Evolutionary conservation across 2,113 vertebrate species (phyloP).

Genomic region (Gymnogyps californianus): DNA sequence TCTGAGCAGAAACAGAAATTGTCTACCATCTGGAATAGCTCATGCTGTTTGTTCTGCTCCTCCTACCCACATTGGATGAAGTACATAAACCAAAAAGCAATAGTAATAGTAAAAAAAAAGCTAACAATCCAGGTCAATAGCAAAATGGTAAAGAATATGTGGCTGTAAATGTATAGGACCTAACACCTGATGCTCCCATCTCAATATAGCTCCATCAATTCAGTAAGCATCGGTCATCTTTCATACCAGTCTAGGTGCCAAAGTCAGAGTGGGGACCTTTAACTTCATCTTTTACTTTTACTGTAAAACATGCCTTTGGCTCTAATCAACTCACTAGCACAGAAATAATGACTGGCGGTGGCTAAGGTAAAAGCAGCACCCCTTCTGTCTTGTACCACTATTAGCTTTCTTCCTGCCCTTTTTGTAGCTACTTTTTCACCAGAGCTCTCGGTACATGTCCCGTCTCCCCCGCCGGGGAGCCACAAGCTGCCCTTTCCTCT

Average conservation of each 20-base stretch:
- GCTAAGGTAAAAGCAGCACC: not conserved
- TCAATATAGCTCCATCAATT: not conserved
- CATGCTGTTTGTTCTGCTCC: not conserved
- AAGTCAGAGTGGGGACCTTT: not conserved
- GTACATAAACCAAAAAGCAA: not conserved
- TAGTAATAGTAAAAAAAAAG: not conserved
- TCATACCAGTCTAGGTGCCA: not conserved
- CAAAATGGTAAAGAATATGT: not conserved
- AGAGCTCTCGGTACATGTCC: not conserved
- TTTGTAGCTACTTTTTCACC: not conserved
- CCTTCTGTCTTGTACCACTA: not conserved
- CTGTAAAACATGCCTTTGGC: not conserved
- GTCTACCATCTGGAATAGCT: conserved; percentile 34
- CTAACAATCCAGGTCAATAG: not conserved
- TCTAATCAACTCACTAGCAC: not conserved
- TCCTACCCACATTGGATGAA: not conserved
- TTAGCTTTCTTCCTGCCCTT: not conserved
- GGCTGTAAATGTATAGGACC: not conserved
- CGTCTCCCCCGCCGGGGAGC: fast-evolving
- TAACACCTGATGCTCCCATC: not conserved
- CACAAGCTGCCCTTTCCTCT: not conserved
- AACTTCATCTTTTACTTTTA: not conserved
- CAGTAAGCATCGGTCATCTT: not conserved
- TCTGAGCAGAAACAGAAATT: conserved; percentile 13
- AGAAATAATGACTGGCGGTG: not conserved